Evolutionary conservation across 2,113 vertebrate genomes (phyloP).

Genomic region (Gymnorhina tibicen): DNA sequence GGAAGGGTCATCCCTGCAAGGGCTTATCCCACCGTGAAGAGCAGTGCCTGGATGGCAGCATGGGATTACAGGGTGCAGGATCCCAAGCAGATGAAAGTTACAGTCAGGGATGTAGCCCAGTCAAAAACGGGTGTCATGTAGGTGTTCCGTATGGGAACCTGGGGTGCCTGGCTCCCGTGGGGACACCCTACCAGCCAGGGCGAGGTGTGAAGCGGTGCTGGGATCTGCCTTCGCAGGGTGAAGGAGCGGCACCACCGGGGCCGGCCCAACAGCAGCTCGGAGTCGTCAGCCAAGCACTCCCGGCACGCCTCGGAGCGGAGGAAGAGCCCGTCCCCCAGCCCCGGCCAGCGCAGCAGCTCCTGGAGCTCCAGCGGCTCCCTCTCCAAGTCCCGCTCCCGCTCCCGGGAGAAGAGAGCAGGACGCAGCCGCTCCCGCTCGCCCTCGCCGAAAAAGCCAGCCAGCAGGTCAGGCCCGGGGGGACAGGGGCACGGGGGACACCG

Average conservation of each 20-base stretch:
- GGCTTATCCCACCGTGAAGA: accelerated
- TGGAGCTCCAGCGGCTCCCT: constrained; percentile 88
- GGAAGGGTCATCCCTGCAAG: background rate
- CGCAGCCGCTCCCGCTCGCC: constrained; percentile 68
- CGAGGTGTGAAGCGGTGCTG: background rate
- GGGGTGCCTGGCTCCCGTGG: accelerated
- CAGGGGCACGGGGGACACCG: accelerated
- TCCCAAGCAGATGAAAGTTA: accelerated
- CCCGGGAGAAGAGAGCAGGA: constrained; percentile 72
- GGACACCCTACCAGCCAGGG: background rate
- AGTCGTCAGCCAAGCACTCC: constrained; percentile 74
- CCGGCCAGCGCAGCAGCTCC: constrained; percentile 83
- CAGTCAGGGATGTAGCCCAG: background rate
- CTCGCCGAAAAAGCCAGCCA: constrained; percentile 72
- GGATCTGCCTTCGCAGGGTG: constrained; percentile 25
- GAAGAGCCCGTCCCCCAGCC: constrained; percentile 81
- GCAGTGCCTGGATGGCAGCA: background rate
- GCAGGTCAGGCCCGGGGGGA: constrained; percentile 60
- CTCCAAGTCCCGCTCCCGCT: constrained; percentile 83
- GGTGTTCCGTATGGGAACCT: background rate
- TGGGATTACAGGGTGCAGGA: background rate
- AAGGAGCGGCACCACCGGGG: constrained; percentile 79
- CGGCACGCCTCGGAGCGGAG: constrained; percentile 78
- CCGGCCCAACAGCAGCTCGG: constrained; percentile 78
- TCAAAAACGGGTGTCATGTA: accelerated